These are phyloP conservation scores for Anguilla pacifica DNA, from an alignment of 2,797 vertebrate genomes.

Conservation along the genomic window DNA sequence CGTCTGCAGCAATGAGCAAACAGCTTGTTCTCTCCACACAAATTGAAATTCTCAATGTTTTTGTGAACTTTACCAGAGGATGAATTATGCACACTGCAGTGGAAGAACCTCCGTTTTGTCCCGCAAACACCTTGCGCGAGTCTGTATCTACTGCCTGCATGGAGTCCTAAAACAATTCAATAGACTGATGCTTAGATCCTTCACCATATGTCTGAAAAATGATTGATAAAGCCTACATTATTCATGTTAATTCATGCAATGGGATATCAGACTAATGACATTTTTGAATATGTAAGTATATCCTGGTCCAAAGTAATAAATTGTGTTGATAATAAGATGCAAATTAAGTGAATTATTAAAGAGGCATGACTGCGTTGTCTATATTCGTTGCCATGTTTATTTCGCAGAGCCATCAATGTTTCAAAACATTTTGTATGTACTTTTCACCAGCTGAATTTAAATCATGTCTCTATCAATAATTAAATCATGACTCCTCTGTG, in stretches of 20 bases:
- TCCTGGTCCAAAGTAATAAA: conserved; percentile 68
- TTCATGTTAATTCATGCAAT: conserved; percentile 74
- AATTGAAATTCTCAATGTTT: neutral
- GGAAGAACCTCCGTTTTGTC: neutral
- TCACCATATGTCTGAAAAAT: conserved; percentile 56
- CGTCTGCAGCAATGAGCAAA: neutral
- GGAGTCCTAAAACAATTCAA: neutral
- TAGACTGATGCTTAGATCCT: neutral
- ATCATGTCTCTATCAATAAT: conserved; percentile 68
- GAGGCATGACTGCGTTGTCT: conserved; percentile 66
- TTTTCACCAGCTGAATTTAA: conserved; percentile 66
- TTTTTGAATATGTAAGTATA: conserved; percentile 74
- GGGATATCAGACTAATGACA: conserved; percentile 66
- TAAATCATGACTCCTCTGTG: conserved; percentile 52
- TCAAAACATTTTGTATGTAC: conserved; percentile 53
- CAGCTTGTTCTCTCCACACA: neutral
- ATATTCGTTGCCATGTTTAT: conserved; percentile 72
- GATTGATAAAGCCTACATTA: conserved; percentile 60
- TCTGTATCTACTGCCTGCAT: neutral
- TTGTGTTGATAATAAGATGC: conserved; percentile 77
- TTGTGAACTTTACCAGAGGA: neutral
- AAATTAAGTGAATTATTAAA: conserved; percentile 77
- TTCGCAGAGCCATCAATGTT: conserved; percentile 63
- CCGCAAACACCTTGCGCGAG: neutral
- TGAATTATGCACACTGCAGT: neutral